These are phyloP conservation scores for Plestiodon gilberti DNA, from an alignment of 2,113 vertebrate genomes.

Conservation along the genomic window DNA sequence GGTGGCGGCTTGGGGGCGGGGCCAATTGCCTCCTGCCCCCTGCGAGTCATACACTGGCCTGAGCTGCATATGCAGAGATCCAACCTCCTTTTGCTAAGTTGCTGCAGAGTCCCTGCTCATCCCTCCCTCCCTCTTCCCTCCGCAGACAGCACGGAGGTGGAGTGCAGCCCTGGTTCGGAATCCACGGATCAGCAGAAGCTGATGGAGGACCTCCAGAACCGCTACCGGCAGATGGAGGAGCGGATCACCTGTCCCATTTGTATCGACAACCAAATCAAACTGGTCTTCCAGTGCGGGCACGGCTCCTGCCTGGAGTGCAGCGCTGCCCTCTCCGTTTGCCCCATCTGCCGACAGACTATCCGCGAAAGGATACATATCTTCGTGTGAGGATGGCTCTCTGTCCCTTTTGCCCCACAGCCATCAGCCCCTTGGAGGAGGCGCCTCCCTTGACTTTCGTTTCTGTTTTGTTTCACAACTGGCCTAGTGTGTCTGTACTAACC, in stretches of 20 bases:
- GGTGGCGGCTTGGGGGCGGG: too few relatives aligned
- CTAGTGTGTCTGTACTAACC: conserved; percentile 5
- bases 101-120: neutral
- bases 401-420: neutral
- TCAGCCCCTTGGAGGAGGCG: neutral
- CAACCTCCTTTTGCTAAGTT: too few relatives aligned
- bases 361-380: conserved; percentile 94
- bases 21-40: too few relatives aligned
- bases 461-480: conserved; percentile 1
- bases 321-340: conserved; percentile 89
- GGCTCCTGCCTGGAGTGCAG: conserved; percentile 96
- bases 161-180: conserved; percentile 80
- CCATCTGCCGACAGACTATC: conserved; percentile 96
- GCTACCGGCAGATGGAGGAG: conserved; percentile 98
- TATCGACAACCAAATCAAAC: conserved; percentile 97
- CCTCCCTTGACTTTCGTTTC: neutral
- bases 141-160: conserved; percentile 93
- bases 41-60: too few relatives aligned
- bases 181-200: conserved; percentile 90
- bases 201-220: conserved; percentile 96
- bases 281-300: conserved; percentile 98
- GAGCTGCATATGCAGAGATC: too few relatives aligned
- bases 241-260: conserved; percentile 98
- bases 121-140: neutral
- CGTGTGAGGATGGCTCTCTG: conserved; percentile 76